phyloP scores from a whole-genome alignment of 2,113 vertebrate species.

The Xyliphius kryptos region DNA sequence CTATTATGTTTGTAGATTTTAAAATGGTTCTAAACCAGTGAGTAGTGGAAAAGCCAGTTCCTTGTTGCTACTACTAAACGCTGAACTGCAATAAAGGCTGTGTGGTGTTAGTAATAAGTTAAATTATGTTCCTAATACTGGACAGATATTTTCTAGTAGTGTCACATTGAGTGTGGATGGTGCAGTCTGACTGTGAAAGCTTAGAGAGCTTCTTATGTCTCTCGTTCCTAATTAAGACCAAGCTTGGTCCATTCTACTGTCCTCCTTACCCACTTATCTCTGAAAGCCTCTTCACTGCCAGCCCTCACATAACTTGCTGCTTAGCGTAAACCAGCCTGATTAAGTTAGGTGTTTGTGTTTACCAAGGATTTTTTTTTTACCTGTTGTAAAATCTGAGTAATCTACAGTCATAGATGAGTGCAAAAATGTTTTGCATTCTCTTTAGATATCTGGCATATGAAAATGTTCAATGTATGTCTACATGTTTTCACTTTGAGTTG shows the following conservation, averaged over 20 bases:
- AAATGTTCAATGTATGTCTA: neutral
- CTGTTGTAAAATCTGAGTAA: neutral
- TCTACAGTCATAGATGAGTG: neutral
- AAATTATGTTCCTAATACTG: neutral
- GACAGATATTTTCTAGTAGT: neutral
- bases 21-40: no score
- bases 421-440: neutral
- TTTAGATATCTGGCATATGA: neutral
- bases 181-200: slow-evolving; percentile 1
- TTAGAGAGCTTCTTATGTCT: slow-evolving; percentile 17
- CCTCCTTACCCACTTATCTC: slow-evolving; percentile 14
- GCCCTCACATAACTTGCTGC: neutral
- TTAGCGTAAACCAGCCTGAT: neutral
- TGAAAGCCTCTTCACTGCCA: slow-evolving; percentile 9
- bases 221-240: neutral
- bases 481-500: neutral
- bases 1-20: no score
- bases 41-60: no score
- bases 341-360: neutral
- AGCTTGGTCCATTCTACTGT: neutral
- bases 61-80: no score
- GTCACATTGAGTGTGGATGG: neutral
- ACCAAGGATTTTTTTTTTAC: neutral
- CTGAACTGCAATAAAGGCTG: no score
- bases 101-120: neutral